Conservation (phyloP, 2,888 invertebrate species). For the Amblyjoppa proteus region DNA sequence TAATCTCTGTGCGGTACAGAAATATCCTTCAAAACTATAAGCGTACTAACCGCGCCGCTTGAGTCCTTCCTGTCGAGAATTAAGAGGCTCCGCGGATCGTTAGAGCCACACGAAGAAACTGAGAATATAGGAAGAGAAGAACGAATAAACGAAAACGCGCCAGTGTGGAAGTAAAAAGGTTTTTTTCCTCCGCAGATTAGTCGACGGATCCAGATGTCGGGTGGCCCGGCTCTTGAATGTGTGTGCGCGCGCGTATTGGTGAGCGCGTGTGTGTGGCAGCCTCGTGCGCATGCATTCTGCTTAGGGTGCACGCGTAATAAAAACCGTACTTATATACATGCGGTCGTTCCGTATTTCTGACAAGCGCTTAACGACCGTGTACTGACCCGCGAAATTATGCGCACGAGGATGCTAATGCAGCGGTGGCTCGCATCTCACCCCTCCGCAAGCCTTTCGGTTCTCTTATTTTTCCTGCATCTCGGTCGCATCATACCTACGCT, state of each 20-base stretch:
- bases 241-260: background rate
- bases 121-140: background rate
- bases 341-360: constrained; percentile 62
- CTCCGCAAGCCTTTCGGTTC: constrained; percentile 21
- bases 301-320: constrained; percentile 53
- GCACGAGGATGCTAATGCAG: constrained; percentile 72
- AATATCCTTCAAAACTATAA: constrained; percentile 30
- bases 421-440: constrained; percentile 42
- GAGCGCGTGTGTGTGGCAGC: background rate
- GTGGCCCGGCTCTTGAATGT: no score
- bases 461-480: constrained; percentile 13
- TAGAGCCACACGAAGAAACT: constrained; percentile 21
- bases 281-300: constrained; percentile 10
- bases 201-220: background rate
- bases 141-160: constrained; percentile 23
- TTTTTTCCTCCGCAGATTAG: constrained; percentile 8
- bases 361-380: constrained; percentile 61
- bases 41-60: constrained; percentile 7
- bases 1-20: constrained; percentile 31
- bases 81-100: constrained; percentile 12
- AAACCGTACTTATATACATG: constrained; percentile 55
- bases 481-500: constrained; percentile 49
- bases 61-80: constrained; percentile 9
- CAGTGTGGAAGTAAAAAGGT: background rate
- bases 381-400: constrained; percentile 69